Base-by-base conservation (phyloP, 1,140 invertebrate genomes). In the Bactericera cockerelli region DNA sequence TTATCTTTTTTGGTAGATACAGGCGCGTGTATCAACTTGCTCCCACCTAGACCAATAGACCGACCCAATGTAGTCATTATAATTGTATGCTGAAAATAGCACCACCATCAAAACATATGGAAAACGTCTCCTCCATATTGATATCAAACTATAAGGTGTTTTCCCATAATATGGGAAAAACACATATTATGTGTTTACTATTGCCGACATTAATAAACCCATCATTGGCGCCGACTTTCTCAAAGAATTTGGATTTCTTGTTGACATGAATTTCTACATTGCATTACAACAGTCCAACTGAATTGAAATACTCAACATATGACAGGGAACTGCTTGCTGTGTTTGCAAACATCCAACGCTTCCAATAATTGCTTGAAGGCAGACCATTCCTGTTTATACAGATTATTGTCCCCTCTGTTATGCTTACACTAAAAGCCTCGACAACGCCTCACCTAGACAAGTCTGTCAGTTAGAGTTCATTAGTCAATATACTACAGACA, bases 351-450 rank as follows among this genome's bases (percentile, higher is more conserved):
- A 59, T 72, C 2, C 63, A 65, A 28, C 62, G 66, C 57, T 70
- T 70, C 58, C 26, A 60, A 22, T 61, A 67, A 59, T 33, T 69
- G 31, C 24, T 71, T 0, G 68, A 71, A 63, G 64, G 65, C 1
- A 58, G 69, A 42, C 1, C 62, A 14, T 67, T 72, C 58, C 22
- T 0, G 24, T 68, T 8, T 64, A 16, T 22, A 68, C 67, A 1
- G 64, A 71, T 59, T 68, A 70, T 55, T 67, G 65, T 42, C 68
- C 63, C 0, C 61, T 72, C 38, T 65, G 42, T 0, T 64, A 25
- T 56, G 66, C 65, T 8, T 64, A 68, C 26, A 39, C 39, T 14
- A 61, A 61, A 38, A 56, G 58, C 8, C 16, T 54, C 58, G 49
- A 57, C 16, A 60, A 63, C 21, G 62, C 68, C 1, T 61, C 62